Percentiles rank a stretch among this genome's conserved stretches.
Conservation (phyloP, 37 sponge, comb jelly and placozoan species). For the Theonella swinhoei region DNA sequence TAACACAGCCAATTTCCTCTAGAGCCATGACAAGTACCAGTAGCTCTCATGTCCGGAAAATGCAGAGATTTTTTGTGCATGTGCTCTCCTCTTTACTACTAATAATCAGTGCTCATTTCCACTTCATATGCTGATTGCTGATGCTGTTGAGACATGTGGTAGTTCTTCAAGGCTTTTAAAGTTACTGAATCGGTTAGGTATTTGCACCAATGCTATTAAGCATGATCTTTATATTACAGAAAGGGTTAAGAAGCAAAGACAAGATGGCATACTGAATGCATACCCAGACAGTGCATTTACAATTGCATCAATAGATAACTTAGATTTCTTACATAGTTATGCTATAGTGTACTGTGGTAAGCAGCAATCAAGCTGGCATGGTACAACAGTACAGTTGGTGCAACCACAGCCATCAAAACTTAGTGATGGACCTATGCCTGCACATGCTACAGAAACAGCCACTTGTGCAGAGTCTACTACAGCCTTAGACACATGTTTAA, state of each 20-base stretch:
- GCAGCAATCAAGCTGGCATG: slow-evolving; percentile 7
- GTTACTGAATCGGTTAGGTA: slow-evolving; percentile 33
- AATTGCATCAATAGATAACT: slow-evolving; percentile 27
- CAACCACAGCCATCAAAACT: slow-evolving; percentile 20
- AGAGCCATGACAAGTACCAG: background rate
- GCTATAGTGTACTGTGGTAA: slow-evolving; percentile 24
- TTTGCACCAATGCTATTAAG: slow-evolving; percentile 5
- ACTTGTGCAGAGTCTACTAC: too few species aligned
- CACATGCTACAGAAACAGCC: background rate
- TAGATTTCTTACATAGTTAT: slow-evolving; percentile 24
- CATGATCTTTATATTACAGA: slow-evolving; percentile 3
- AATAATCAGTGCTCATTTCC: slow-evolving; percentile 28
- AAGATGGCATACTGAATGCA: too few species aligned
- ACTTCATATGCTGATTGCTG: slow-evolving; percentile 28
- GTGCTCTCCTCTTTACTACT: slow-evolving; percentile 8
- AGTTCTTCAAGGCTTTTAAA: background rate
- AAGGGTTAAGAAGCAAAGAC: too few species aligned
- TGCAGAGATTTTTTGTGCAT: background rate
- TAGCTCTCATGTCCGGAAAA: background rate
- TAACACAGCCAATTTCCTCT: slow-evolving; percentile 8
- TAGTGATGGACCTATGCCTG: background rate
- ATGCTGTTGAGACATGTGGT: slow-evolving; percentile 26
- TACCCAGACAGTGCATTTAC: background rate
- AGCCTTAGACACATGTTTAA: too few species aligned
- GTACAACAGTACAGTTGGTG: slow-evolving; percentile 14